A percentile compares a stretch with the other conserved stretches of the same genome.
These are phyloP conservation scores for Riparia riparia DNA, from an alignment of 2,113 vertebrate genomes.

Conservation along the genomic window DNA sequence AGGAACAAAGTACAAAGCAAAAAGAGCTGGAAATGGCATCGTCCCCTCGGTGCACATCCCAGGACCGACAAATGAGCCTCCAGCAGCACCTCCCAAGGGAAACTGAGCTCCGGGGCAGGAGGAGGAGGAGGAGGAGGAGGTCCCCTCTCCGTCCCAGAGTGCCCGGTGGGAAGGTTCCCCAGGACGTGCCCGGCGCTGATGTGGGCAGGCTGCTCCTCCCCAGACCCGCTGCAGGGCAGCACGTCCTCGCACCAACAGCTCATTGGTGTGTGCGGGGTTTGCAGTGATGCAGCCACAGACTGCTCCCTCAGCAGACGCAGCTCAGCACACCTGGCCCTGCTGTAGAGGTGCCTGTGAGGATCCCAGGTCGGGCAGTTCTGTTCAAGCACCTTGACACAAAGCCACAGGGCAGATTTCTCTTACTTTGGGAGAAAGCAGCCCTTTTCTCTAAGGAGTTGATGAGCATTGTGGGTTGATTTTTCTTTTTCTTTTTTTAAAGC, in stretches of 20 bases:
- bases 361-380: neutral
- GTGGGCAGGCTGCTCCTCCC: neutral
- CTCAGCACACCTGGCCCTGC: neutral
- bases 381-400: neutral
- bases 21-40: neutral
- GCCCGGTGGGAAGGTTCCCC: neutral
- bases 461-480: slow-evolving; percentile 39
- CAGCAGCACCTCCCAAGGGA: neutral
- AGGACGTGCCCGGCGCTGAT: neutral
- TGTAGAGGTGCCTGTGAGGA: neutral
- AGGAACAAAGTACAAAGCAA: neutral
- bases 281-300: neutral
- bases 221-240: neutral
- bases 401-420: neutral
- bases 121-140: neutral
- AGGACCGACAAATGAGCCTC: fast-evolving
- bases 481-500: slow-evolving; percentile 57
- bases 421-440: neutral
- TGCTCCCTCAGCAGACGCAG: neutral
- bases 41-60: neutral
- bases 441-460: neutral
- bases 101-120: fast-evolving
- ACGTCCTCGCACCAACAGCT: neutral
- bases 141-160: neutral
- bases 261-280: neutral